Conservation (phyloP, 2,888 invertebrate genomes). For the Lasioglossum oenotherae region DNA sequence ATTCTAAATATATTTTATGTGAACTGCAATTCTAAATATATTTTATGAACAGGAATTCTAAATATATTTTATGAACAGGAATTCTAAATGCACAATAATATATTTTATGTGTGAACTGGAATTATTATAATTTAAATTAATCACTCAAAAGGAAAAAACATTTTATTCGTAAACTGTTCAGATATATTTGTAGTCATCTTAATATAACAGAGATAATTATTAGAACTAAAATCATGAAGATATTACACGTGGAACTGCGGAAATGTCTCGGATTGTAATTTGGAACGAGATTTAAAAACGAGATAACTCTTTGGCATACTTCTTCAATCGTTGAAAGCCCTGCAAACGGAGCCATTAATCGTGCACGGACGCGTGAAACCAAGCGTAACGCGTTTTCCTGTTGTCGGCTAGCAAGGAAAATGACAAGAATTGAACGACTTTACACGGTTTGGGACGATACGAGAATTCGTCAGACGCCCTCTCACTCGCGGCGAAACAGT, state of each 20-base stretch:
- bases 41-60: not conserved
- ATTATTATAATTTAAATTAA: not conserved
- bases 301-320: not conserved
- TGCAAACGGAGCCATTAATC: not conserved
- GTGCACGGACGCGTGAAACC: not conserved
- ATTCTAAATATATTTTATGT: no score
- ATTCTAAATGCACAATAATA: no score
- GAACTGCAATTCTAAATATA: no score
- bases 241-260: not conserved
- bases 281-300: not conserved
- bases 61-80: not conserved
- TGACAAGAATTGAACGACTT: constrained; percentile 21
- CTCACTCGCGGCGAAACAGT: not conserved
- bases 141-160: not conserved
- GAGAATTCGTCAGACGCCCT: constrained; percentile 22
- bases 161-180: not conserved
- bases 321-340: not conserved
- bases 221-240: not conserved
- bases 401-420: not conserved
- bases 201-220: not conserved
- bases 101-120: no score
- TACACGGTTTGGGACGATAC: not conserved
- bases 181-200: not conserved
- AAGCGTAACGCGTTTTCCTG: not conserved
- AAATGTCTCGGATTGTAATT: not conserved